A percentile compares a stretch with the other conserved stretches of the same genome.
Conservation (phyloP, 2,113 vertebrate species). For the Dipodomys stephensi region DNA sequence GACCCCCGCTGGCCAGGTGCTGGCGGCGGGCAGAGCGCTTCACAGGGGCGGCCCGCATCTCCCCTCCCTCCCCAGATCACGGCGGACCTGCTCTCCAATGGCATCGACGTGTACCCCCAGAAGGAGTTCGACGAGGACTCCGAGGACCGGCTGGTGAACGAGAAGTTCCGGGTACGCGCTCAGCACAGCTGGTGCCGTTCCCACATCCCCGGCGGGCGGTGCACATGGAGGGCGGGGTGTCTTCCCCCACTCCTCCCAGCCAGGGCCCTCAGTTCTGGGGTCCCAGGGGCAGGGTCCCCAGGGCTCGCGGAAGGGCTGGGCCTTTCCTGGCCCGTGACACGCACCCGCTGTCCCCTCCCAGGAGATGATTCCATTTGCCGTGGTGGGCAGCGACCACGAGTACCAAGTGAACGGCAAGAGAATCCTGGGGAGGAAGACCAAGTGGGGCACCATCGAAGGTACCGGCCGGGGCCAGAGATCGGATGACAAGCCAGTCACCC, state of each 20-base stretch:
- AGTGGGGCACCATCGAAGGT: constrained; percentile 99
- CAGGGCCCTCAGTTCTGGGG: neutral
- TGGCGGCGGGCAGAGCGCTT: rapidly evolving
- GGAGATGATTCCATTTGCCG: constrained; percentile 99
- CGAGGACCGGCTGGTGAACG: constrained; percentile 95
- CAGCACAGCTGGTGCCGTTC: rapidly evolving
- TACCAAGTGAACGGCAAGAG: constrained; percentile 98
- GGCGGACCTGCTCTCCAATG: constrained; percentile 94
- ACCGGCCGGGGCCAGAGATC: neutral
- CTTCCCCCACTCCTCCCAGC: neutral
- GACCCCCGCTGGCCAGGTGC: rapidly evolving
- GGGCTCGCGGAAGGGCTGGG: neutral
- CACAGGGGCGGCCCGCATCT: rapidly evolving
- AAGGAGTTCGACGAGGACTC: constrained; percentile 98
- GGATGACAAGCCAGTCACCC: neutral
- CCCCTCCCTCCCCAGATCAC: constrained; percentile 89
- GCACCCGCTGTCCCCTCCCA: constrained; percentile 64
- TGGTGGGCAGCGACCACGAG: constrained; percentile 98
- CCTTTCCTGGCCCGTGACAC: neutral
- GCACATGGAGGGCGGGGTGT: no score
- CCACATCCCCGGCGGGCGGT: no score
- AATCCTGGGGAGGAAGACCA: constrained; percentile 97
- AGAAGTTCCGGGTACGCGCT: constrained; percentile 95
- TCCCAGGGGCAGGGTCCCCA: neutral
- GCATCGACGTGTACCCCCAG: constrained; percentile 97